Evolutionary conservation across 2,797 vertebrate genomes (phyloP).

Genomic region (Emydoidea blandingii): DNA sequence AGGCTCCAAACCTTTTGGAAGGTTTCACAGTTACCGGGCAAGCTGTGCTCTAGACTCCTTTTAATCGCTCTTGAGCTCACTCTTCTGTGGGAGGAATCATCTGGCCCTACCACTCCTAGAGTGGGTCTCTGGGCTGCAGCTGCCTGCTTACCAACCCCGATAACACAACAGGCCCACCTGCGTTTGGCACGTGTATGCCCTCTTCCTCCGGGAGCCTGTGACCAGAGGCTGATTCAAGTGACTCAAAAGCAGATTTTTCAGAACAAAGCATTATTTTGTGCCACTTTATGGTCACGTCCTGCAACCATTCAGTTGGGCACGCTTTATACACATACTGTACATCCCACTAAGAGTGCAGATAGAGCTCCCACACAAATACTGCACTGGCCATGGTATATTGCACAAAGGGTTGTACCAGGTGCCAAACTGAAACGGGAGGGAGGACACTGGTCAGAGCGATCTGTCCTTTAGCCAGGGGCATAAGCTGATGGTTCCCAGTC

Average conservation of each 20-base stretch:
- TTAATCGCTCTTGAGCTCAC: neutral
- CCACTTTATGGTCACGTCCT: neutral
- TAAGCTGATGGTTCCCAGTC: neutral
- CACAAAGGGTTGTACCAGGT: neutral
- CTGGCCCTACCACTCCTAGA: neutral
- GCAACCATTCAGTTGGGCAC: accelerated
- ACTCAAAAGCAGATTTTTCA: neutral
- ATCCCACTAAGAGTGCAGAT: neutral
- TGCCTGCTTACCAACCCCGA: neutral
- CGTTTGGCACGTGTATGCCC: no score
- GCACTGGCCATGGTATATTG: neutral
- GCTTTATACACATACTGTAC: neutral
- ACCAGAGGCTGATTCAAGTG: neutral
- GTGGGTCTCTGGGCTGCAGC: neutral
- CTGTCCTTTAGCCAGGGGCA: neutral
- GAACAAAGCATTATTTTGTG: neutral
- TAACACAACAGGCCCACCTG: neutral
- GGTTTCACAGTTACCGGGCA: no score
- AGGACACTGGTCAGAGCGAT: neutral
- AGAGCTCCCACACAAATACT: no score
- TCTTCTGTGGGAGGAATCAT: neutral
- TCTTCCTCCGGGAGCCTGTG: neutral
- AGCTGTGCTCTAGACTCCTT: neutral
- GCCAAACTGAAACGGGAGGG: neutral
- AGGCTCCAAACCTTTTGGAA: neutral